Conservation (phyloP, 2,797 vertebrate species). For the Spondyliosoma cantharus region DNA sequence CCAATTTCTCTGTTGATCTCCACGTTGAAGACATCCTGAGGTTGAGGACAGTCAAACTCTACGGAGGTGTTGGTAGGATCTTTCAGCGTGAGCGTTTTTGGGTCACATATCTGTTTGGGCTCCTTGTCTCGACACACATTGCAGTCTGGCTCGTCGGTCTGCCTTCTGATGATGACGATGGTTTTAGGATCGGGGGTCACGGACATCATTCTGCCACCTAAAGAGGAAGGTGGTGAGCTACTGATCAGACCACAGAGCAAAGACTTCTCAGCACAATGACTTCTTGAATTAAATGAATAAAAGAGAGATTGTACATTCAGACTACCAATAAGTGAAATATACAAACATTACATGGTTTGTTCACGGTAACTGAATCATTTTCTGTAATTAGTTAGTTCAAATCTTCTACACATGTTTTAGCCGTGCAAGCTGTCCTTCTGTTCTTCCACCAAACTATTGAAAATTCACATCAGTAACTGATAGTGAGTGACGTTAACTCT, state of each 20-base stretch:
- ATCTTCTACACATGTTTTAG: no score
- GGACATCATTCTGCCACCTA: constrained; percentile 63
- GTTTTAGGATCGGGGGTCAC: constrained; percentile 73
- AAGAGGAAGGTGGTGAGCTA: neutral
- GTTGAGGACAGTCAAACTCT: constrained; percentile 79
- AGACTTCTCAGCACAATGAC: neutral
- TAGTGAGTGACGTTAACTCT: no score
- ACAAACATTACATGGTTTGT: no score
- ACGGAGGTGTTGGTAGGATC: constrained; percentile 53
- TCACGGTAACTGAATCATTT: no score
- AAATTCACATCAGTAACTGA: no score
- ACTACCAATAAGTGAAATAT: neutral
- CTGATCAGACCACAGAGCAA: neutral
- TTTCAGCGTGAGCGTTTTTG: accelerated
- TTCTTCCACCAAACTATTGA: no score
- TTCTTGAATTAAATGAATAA: neutral
- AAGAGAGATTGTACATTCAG: neutral
- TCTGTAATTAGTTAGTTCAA: no score
- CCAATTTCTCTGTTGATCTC: constrained; percentile 80
- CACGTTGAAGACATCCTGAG: constrained; percentile 77
- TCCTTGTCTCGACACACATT: constrained; percentile 64
- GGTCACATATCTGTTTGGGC: constrained; percentile 45
- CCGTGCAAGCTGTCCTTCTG: no score
- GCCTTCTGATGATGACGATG: constrained; percentile 58
- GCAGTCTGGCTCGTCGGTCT: constrained; percentile 58